phyloP scores from a whole-genome alignment of 2,888 invertebrate genomes.

The Euplagia quadripunctaria region DNA sequence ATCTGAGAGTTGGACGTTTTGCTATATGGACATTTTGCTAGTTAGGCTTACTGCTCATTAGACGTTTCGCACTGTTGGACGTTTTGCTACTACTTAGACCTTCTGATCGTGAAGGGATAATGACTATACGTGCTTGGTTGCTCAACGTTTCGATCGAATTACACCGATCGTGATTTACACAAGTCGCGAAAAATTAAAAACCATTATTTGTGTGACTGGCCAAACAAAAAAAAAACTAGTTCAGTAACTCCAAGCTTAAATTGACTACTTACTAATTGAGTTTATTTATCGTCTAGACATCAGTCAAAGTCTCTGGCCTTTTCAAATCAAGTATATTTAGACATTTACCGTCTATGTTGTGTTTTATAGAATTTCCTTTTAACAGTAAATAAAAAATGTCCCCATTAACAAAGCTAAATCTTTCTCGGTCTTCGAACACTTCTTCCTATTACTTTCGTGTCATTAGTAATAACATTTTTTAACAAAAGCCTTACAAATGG shows the following conservation, averaged over 20 bases:
- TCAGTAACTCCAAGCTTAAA: neutral
- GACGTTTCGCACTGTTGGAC: neutral
- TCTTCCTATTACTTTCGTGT: conserved; percentile 69
- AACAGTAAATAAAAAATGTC: conserved; percentile 20
- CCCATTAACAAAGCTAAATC: conserved; percentile 57
- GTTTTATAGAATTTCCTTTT: conserved; percentile 5
- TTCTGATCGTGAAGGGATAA: too few relatives aligned
- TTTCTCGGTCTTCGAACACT: conserved; percentile 54
- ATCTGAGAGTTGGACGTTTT: too few relatives aligned
- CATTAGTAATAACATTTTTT: conserved; percentile 74
- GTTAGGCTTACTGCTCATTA: too few relatives aligned
- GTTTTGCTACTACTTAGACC: neutral
- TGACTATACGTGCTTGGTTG: too few relatives aligned
- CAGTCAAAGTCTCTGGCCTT: neutral
- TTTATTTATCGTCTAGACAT: neutral
- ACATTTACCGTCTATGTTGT: neutral
- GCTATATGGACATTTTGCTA: too few relatives aligned
- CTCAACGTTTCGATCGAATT: too few relatives aligned
- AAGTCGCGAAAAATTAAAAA: neutral
- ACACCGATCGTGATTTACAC: too few relatives aligned
- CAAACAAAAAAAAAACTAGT: neutral
- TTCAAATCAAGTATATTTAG: neutral
- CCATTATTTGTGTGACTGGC: neutral
- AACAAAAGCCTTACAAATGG: conserved; percentile 71
- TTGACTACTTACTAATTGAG: neutral